A percentile compares a stretch with the other conserved stretches of the same genome.
Evolutionary conservation across 2,113 vertebrate genomes (phyloP).

Genomic region (Phalacrocorax pelagicus): DNA sequence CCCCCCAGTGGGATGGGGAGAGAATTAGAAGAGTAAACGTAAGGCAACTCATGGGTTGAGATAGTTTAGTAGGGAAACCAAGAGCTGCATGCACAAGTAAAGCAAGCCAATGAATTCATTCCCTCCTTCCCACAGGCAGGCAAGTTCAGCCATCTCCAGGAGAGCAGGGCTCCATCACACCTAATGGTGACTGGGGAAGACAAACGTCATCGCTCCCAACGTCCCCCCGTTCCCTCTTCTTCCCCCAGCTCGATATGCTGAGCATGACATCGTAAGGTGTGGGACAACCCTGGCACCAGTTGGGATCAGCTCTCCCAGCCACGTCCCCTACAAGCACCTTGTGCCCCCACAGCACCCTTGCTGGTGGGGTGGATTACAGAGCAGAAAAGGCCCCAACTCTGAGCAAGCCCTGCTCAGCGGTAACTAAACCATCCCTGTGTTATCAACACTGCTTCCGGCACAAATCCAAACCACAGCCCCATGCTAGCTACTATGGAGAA

Average conservation of each 20-base stretch:
- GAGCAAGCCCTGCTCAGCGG: background rate
- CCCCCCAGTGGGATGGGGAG: too few species aligned
- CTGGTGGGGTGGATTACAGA: background rate
- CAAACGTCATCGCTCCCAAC: background rate
- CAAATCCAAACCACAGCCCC: background rate
- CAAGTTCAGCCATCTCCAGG: background rate
- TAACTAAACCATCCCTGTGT: background rate
- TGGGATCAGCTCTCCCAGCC: background rate
- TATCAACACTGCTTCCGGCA: background rate
- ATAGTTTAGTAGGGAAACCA: background rate
- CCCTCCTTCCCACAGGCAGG: background rate
- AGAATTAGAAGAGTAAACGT: too few species aligned
- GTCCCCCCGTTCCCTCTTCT: background rate
- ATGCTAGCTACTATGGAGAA: background rate
- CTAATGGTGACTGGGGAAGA: background rate
- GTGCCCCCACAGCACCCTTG: background rate
- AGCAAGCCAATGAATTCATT: background rate
- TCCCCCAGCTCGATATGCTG: background rate
- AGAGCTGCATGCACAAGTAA: rapidly evolving
- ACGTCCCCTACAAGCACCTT: background rate
- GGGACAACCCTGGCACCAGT: background rate
- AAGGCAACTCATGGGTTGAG: too few species aligned
- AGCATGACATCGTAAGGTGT: rapidly evolving
- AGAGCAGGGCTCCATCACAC: background rate
- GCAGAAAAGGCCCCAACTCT: background rate